Base-by-base conservation (phyloP, 2,797 vertebrate species). In the Halcyon badia region DNA sequence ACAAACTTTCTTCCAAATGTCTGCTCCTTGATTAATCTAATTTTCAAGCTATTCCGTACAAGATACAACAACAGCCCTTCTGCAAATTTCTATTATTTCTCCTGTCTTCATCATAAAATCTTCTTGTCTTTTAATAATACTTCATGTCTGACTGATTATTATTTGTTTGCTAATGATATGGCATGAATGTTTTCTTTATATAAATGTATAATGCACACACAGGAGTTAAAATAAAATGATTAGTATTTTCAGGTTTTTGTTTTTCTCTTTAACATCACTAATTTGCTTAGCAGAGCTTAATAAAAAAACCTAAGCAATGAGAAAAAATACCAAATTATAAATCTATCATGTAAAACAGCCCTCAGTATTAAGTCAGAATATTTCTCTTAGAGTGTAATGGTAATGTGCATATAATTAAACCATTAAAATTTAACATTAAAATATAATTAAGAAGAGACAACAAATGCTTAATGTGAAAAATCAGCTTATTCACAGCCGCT, bases 1-100 rank as follows among this genome's bases (percentile, higher is more conserved):
- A 99, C 99, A 99, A 99, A 99, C 99, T 99, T 99, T 99, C 99
- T 99, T 99, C 99, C 99, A 99, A 99, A 99, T 99, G 99, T 99
- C 99, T 99, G 98, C 97, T 98, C 98, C 98, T 99, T 99, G 99
- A 99, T 99, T 99, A 99, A 99, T 99, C 99, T 99, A 99, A 99
- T 99, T 99, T 99, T 98, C 99, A 98, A 99, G 99, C 98, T 99
- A 99, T 99, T 99, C 98, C 99, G 99, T 99, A 99, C 98, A 99
- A 99, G 99, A 99, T 99, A 99, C 98, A 99, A 99, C 99, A 99
- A 98, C 99, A 99, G 99, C 99, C 98, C 98, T 99, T 98, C 98
- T 99, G 98, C 99, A 99, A 98, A 99, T 99, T 99, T 99, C 99
- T 99, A 99, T 99, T 99, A 99, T 99, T 99, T 99, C 98, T 98